phyloP scores from a whole-genome alignment of 2,888 invertebrate genomes.

The Gibbula magus region DNA sequence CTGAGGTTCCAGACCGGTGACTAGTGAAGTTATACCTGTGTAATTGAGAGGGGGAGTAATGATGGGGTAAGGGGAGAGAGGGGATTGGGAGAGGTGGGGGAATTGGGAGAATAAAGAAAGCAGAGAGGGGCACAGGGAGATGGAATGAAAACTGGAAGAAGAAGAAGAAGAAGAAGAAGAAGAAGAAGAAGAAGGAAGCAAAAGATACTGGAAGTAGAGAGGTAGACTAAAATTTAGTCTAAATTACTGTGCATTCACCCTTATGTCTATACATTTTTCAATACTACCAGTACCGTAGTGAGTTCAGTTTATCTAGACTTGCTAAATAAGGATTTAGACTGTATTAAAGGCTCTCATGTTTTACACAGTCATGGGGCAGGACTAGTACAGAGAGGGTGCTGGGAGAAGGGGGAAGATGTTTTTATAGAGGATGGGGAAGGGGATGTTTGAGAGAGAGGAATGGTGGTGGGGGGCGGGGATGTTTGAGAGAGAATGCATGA shows the following conservation, averaged over 20 bases:
- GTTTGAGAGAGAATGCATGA: slow-evolving; percentile 3
- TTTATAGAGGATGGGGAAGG: neutral
- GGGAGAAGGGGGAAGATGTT: neutral
- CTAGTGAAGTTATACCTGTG: neutral
- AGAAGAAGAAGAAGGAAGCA: neutral
- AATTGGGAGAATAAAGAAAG: neutral
- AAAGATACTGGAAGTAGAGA: no score
- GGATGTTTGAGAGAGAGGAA: neutral
- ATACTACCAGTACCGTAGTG: no score
- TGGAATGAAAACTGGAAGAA: neutral
- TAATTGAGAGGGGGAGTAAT: neutral
- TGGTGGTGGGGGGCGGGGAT: neutral
- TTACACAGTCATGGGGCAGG: no score
- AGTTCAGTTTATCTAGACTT: no score
- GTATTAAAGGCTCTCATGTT: no score
- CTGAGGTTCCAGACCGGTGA: neutral
- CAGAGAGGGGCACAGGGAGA: neutral
- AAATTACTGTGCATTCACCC: no score
- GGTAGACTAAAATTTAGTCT: no score
- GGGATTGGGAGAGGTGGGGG: neutral
- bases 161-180: neutral
- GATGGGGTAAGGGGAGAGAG: slow-evolving; percentile 6
- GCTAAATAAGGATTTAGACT: no score
- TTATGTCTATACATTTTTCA: no score
- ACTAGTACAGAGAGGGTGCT: neutral